phyloP scores from a whole-genome alignment of 2,888 invertebrate genomes.

The Galerucella calmariensis region DNA sequence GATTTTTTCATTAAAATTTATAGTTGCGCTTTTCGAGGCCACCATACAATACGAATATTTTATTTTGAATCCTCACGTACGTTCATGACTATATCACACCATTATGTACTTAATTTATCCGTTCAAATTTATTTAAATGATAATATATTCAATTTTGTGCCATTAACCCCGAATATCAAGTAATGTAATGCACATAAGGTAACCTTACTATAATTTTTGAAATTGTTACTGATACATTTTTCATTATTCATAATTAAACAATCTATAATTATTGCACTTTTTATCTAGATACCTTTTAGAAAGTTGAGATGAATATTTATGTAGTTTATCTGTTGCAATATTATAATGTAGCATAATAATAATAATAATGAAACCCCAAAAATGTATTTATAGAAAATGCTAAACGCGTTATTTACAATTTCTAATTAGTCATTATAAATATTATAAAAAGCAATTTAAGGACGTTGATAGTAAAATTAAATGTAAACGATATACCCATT shows the following conservation, averaged over 20 bases:
- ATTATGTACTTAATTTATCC: neutral
- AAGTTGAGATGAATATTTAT: constrained; percentile 4
- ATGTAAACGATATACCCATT: neutral
- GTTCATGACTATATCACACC: neutral
- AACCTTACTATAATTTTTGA: constrained; percentile 6
- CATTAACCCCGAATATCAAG: constrained; percentile 10
- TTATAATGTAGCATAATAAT: constrained; percentile 2
- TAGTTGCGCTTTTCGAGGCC: too few relatives aligned
- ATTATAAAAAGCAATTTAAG: neutral
- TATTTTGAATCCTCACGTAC: too few relatives aligned
- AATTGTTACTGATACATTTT: constrained; percentile 1
- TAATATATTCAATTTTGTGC: constrained; percentile 21
- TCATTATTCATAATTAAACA: constrained; percentile 5
- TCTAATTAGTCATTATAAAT: constrained; percentile 2
- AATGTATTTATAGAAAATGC: neutral
- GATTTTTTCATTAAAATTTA: too few relatives aligned
- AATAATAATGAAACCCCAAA: neutral
- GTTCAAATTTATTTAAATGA: neutral
- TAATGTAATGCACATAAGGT: constrained; percentile 4
- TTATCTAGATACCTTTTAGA: constrained; percentile 4
- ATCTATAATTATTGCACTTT: constrained; percentile 1
- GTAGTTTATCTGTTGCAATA: neutral
- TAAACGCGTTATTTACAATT: neutral
- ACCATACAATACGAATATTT: too few relatives aligned
- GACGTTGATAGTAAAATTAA: neutral